phyloP scores from a whole-genome alignment of 1,140 invertebrate genomes.

The Oryzaephilus surinamensis region DNA sequence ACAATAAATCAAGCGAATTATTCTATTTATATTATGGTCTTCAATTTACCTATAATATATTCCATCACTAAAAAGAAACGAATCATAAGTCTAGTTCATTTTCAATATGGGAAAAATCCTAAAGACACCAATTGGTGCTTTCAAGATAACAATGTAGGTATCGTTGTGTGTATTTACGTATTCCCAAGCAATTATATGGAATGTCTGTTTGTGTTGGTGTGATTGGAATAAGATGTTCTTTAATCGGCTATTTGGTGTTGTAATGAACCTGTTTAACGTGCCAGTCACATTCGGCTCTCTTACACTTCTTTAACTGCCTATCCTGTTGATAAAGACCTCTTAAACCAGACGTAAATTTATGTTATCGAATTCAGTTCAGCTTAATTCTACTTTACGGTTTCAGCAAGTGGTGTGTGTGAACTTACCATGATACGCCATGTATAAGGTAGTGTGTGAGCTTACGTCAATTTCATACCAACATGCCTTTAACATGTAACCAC shows the following conservation, averaged over 20 bases:
- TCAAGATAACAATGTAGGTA: slow-evolving; percentile 7
- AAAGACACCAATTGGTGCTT: too few relatives aligned
- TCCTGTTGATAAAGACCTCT: slow-evolving; percentile 10
- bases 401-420: too few relatives aligned
- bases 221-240: slow-evolving; percentile 12
- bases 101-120: too few relatives aligned
- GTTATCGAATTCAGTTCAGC: slow-evolving; percentile 9
- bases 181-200: slow-evolving; percentile 11
- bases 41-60: too few relatives aligned
- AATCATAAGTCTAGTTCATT: too few relatives aligned
- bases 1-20: too few relatives aligned
- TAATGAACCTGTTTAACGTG: slow-evolving; percentile 12
- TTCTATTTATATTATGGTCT: too few relatives aligned
- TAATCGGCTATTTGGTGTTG: slow-evolving; percentile 3
- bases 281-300: slow-evolving; percentile 12
- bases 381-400: slow-evolving; percentile 8
- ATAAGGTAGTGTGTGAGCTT: too few relatives aligned
- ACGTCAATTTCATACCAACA: too few relatives aligned
- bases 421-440: too few relatives aligned
- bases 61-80: too few relatives aligned
- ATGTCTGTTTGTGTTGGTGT: slow-evolving; percentile 11
- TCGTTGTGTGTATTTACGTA: slow-evolving; percentile 9
- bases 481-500: too few relatives aligned
- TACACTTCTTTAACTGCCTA: slow-evolving; percentile 12
- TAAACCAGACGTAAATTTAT: slow-evolving; percentile 13